These are phyloP conservation scores for Chondrilla cf. caribensis DNA, from an alignment of 37 sponge, comb jelly and placozoan species.

Conservation along the genomic window DNA sequence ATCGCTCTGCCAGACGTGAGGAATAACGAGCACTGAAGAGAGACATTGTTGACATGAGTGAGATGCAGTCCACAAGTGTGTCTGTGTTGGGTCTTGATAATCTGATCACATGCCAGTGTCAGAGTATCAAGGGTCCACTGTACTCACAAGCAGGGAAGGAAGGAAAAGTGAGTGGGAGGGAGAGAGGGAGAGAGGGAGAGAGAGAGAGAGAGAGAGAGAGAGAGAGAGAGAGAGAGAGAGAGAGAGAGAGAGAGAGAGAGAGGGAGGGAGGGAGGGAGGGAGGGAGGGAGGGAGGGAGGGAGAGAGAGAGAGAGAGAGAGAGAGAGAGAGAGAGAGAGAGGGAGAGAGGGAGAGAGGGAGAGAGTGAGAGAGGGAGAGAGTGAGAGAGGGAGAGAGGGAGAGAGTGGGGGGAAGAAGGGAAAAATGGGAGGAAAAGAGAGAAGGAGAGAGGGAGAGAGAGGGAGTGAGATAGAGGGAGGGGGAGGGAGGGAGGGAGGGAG, in stretches of 20 bases:
- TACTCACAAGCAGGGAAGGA: too few species aligned
- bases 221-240: background rate
- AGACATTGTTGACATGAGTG: background rate
- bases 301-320: background rate
- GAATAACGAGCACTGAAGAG: slow-evolving; percentile 32
- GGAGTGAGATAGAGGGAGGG: background rate
- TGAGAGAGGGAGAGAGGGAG: background rate
- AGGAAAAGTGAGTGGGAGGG: background rate
- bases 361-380: background rate
- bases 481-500: background rate
- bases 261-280: background rate
- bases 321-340: background rate
- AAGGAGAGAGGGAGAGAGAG: background rate
- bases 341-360: background rate
- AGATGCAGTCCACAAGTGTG: background rate
- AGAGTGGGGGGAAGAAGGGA: background rate
- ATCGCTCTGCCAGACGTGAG: slow-evolving; percentile 22
- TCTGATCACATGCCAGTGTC: too few species aligned
- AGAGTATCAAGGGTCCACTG: too few species aligned
- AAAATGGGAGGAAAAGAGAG: slow-evolving; percentile 6
- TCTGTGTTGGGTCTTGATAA: background rate
- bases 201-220: background rate
- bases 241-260: background rate
- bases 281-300: background rate
- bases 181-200: background rate